Evolutionary conservation across 2,888 invertebrate genomes (phyloP), one percentile per base, ranked within the genome.

Genomic region (Myopa testacea): DNA sequence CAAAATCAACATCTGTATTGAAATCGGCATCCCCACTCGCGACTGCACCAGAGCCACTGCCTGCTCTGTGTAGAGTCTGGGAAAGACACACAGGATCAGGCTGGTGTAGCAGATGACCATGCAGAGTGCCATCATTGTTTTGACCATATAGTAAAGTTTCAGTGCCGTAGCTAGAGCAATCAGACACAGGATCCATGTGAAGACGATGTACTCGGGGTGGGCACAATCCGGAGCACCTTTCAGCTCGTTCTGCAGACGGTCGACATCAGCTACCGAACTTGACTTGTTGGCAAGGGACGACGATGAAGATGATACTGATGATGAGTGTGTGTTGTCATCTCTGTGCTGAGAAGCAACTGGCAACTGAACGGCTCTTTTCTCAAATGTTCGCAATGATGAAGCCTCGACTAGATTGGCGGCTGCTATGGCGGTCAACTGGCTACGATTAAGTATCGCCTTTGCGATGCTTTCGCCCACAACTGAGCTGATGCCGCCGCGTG

Each of bases 101-200:
- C 92, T 86, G 0, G 94, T 91, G 87, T 96, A 97, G 83, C 94
- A 91, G 1, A 92, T 88, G 0, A 96, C 94, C 91, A 96, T 95
- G 16, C 93, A 88, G 8, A 94, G 89, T 0, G 96, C 95, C 83
- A 97, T 90, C 19, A 93, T 91, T 0, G 95, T 94, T 88, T 97
- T 97, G 75, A 96, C 93, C 81, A 97, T 88, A 86, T 96, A 97
- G 86, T 96, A 96, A 26, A 98, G 90, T 87, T 97, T 97, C 50
- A 98, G 91, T 50, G 98, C 97, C 0, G 98, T 96, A 0, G 98
- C 97, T 79, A 97, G 90, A 0, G 97, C 96, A 62, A 98, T 94
- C 85, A 98, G 92, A 84, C 97, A 96, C 26, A 99, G 90, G 75
- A 98, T 94, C 95, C 98, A 97, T 4, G 97, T 96, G 90, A 97